Conservation (phyloP, 2,888 invertebrate species). For the Caenorhabditis plicata region DNA sequence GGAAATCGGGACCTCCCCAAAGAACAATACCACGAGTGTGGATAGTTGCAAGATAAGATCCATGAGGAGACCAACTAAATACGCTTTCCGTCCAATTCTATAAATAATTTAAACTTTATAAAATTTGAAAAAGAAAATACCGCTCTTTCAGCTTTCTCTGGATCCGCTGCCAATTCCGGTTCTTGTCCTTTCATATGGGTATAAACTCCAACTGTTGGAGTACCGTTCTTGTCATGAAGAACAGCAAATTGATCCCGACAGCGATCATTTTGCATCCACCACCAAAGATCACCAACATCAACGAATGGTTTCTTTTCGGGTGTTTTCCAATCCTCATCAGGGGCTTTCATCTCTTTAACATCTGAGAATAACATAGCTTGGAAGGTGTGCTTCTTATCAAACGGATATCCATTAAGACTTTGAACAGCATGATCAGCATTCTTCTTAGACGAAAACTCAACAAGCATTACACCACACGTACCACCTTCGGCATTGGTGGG, state of each 20-base stretch:
- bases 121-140: constrained; percentile 16
- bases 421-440: constrained; percentile 78
- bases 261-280: constrained; percentile 88
- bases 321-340: constrained; percentile 88
- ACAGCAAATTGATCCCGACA: constrained; percentile 93
- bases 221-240: constrained; percentile 77
- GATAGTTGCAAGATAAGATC: constrained; percentile 93
- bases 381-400: constrained; percentile 93
- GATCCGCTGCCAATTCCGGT: constrained; percentile 40
- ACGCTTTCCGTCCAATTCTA: constrained; percentile 94
- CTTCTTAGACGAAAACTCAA: constrained; percentile 53
- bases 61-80: constrained; percentile 94
- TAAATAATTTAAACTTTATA: constrained; percentile 7
- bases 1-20: constrained; percentile 93
- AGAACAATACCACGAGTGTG: constrained; percentile 89
- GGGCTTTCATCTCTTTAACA: constrained; percentile 77
- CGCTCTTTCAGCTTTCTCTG: constrained; percentile 30
- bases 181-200: constrained; percentile 51
- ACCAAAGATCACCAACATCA: constrained; percentile 81
- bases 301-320: constrained; percentile 86
- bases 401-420: constrained; percentile 84
- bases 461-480: constrained; percentile 70
- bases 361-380: constrained; percentile 87
- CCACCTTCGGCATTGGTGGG: constrained; percentile 80
- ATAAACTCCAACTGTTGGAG: constrained; percentile 39